Evolutionary conservation across 2,113 vertebrate genomes (phyloP).

Genomic region (Polypterus senegalus): DNA sequence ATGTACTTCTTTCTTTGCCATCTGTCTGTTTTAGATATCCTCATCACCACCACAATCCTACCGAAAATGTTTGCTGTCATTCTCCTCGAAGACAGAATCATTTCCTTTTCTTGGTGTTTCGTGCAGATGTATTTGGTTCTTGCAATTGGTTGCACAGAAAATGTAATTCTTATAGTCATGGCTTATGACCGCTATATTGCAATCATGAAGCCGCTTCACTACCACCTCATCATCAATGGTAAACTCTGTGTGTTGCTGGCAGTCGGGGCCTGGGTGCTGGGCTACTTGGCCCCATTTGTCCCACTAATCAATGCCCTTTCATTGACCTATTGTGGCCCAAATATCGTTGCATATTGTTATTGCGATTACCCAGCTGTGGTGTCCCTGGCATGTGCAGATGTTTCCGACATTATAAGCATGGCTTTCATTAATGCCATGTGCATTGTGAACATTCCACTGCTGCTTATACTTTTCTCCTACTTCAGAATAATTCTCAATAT

Average conservation of each 20-base stretch:
- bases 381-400: constrained; percentile 22
- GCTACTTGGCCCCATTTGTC: constrained; percentile 13
- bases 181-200: constrained; percentile 48
- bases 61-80: constrained; percentile 40
- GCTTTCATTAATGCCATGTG: constrained; percentile 9
- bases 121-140: constrained; percentile 44
- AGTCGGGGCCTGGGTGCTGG: constrained; percentile 34
- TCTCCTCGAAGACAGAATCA: constrained; percentile 22
- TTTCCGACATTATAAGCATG: constrained; percentile 4
- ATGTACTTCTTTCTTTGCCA: constrained; percentile 53
- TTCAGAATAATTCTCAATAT: constrained; percentile 9
- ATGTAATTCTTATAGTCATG: constrained; percentile 49
- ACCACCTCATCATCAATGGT: constrained; percentile 40
- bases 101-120: constrained; percentile 39
- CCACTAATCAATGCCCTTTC: not conserved
- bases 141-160: constrained; percentile 25
- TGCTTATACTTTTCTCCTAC: constrained; percentile 27
- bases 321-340: constrained; percentile 20
- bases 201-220: constrained; percentile 44
- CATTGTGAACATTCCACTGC: constrained; percentile 16
- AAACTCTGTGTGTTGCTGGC: constrained; percentile 26
- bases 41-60: constrained; percentile 33
- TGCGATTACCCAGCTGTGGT: constrained; percentile 25
- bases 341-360: constrained; percentile 23
- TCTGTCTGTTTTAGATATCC: constrained; percentile 40